Base-by-base conservation (phyloP, 2,797 vertebrate species). In the Chrysocyon brachyurus region DNA sequence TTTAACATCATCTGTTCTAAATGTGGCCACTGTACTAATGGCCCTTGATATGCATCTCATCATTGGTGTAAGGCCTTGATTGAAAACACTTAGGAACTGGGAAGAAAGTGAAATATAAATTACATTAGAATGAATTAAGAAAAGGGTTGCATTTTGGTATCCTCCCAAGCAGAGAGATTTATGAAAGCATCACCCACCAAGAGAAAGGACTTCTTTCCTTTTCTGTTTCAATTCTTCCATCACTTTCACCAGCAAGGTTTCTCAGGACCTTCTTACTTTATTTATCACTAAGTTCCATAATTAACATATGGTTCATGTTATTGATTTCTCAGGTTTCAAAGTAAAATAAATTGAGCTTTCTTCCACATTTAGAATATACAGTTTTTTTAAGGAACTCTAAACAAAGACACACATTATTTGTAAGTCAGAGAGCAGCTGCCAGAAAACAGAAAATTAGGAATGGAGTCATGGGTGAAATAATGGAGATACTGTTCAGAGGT, bases 251-350 rank as follows among this genome's bases (percentile, higher is more conserved):
- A 78, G 68, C 93, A 73, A n/a, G 72, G 89, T 96, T 98, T 98
- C 97, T 98, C 97, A 97, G 92, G 97, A 97, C 96, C 73, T 97
- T 97, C 96, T 96, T 98, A 96, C 70, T 98, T 98, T 97, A 98
- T 97, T 14, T 97, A 97, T 98, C 95, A 97, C 97, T 93, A 22
- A 96, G 98, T 97, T 96, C 93, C 96, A 28, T 98, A 98, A 98
- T 89, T 98, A 98, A 91, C 2, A 5, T 98, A 94, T 96, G 97
- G 97, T 98, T 99, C 97, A 93, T 96, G 97, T 98, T 98, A 98
- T 98, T 98, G 95, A 98, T 98, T 98, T 97, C 97, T 99, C 97
- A 96, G 97, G 97, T 98, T 98, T 98, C 98, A 98, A 98, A 98
- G 97, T 97, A 87, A 98, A 98, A 98, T 97, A 98, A 98, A 98